Evolutionary conservation across 2,113 vertebrate species (phyloP), one percentile per base, ranked within the genome.

Genomic region (Xyliphius kryptos): DNA sequence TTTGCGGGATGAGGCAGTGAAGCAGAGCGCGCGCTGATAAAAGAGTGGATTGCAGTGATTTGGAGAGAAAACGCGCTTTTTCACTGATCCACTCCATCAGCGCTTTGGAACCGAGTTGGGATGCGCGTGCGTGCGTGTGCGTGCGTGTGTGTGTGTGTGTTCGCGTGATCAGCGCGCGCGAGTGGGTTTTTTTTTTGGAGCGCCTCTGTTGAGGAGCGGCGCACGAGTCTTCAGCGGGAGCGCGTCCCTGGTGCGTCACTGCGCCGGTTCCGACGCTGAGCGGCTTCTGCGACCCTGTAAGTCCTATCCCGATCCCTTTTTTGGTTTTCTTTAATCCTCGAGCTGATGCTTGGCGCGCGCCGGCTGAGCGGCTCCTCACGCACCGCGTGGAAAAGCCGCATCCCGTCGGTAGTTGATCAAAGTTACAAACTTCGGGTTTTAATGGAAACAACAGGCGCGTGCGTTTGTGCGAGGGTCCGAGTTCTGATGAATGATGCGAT

Each of bases 11-110:
- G 88, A 87, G 79, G 80, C 53, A 44, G 71, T 75, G 85, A 88
- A 83, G 80, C 83, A 83, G 85, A 86, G 82, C 82, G 82, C 84
- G 82, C 82, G 77, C 77, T 81, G 85, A 87, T 86, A 87, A 87
- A 88, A 78, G 82, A 66, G 70, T 75, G 87, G 86, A 88, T 89
- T 89, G 87, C 81, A 82, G 81, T 87, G 82, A 88, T 70, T 87
- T 87, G 88, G 77, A 81, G 82, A 78, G 51, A 74, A 76, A 79
- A 73, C 40, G 38, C 9, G 41, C n/a, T 43, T 43, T 83, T 87
- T 76, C 81, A 84, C 83, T 86, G 87, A 87, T 86, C 76, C 77
- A 83, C 77, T 85, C 82, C 77, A 82, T 86, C 84, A 82, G 67
- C 63, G 67, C 47, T 63, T 53, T 67, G 68, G 54, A 40, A 63